Evolutionary conservation across 2,888 invertebrate genomes (phyloP).

Genomic region (Pseudococcus jackbeardsleyi): DNA sequence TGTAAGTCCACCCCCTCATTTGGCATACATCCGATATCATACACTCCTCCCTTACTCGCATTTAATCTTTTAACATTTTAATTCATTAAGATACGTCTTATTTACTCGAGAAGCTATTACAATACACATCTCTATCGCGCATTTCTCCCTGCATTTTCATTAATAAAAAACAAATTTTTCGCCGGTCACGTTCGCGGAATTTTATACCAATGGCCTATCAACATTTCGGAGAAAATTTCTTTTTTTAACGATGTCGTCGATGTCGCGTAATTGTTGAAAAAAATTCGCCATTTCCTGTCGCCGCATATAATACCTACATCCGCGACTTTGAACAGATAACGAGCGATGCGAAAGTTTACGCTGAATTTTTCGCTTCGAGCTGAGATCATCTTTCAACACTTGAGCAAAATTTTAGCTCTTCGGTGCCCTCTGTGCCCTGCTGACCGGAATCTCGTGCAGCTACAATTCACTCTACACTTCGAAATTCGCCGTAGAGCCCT

Average conservation of each 20-base stretch:
- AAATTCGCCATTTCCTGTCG: constrained; percentile 10
- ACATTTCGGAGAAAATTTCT: constrained; percentile 18
- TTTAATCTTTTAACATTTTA: constrained; percentile 46
- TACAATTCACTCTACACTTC: constrained; percentile 55
- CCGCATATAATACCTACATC: not conserved
- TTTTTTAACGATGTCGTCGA: not conserved
- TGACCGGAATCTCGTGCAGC: not conserved
- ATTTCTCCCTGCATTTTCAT: not conserved
- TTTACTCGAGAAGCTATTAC: constrained; percentile 36
- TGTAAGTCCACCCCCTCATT: constrained; percentile 40
- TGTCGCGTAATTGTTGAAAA: not conserved
- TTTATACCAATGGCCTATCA: not conserved
- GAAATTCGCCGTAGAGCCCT: not conserved
- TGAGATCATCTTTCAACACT: not conserved
- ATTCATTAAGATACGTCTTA: constrained; percentile 43
- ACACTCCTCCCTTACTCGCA: not conserved
- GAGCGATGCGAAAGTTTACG: too few species aligned
- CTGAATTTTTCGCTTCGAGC: not conserved
- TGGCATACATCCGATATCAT: constrained; percentile 56
- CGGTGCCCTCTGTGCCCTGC: not conserved
- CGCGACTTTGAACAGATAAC: too few species aligned
- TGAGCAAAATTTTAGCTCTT: not conserved
- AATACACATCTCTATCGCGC: not conserved
- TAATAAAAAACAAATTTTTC: not conserved
- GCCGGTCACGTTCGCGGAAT: too few species aligned